These are phyloP conservation scores for Epiblema foenella DNA, from an alignment of 2,888 invertebrate species.

Conservation along the genomic window DNA sequence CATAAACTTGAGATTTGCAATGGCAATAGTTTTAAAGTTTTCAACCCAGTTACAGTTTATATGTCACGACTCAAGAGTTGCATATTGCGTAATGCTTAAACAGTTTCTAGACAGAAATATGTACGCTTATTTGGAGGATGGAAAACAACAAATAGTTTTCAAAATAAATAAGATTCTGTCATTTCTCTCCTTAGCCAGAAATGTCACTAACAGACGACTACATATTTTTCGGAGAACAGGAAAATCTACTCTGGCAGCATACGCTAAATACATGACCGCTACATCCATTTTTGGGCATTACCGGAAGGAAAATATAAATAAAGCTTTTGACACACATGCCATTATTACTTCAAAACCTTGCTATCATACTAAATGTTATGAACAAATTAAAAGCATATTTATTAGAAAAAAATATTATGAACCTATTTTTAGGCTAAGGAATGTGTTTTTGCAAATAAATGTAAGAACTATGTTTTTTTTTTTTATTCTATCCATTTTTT, in stretches of 20 bases:
- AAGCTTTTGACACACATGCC: not conserved
- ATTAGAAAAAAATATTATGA: too few species aligned
- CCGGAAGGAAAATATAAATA: too few species aligned
- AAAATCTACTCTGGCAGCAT: not conserved
- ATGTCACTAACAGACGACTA: not conserved
- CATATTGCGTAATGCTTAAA: too few species aligned
- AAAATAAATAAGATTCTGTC: not conserved
- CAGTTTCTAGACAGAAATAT: not conserved
- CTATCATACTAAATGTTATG: too few species aligned
- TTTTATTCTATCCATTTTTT: too few species aligned
- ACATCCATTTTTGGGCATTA: not conserved
- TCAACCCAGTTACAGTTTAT: not conserved
- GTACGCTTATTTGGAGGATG: not conserved
- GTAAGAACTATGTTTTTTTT: too few species aligned
- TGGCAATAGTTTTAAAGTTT: slow-evolving; percentile 9
- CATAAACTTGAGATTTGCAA: slow-evolving; percentile 16
- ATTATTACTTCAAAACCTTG: too few species aligned
- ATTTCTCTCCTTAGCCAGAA: not conserved
- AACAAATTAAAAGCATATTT: too few species aligned
- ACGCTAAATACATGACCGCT: not conserved
- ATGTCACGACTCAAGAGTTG: not conserved
- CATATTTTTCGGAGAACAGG: not conserved
- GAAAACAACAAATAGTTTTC: not conserved
- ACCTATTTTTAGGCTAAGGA: too few species aligned
- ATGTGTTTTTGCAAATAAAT: too few species aligned